Conservation (phyloP, 2,797 vertebrate species). For the Champsocephalus esox region DNA sequence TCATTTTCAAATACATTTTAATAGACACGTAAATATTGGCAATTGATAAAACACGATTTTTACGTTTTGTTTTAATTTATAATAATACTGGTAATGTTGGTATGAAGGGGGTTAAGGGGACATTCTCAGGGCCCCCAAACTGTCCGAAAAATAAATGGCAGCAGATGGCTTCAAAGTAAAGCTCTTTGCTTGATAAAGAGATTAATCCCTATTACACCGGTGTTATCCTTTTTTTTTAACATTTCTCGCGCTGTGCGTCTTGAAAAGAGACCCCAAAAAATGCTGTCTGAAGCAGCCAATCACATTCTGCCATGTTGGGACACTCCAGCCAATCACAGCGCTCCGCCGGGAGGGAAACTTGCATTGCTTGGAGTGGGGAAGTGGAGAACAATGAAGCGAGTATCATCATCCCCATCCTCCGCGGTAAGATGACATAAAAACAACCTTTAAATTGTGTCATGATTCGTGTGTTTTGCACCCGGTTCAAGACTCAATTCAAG, state of each 20-base stretch:
- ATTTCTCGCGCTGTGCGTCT: conserved; percentile 53
- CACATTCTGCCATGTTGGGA: conserved; percentile 87
- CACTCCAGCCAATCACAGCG: conserved; percentile 74
- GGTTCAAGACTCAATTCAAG: background rate
- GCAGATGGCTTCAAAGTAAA: background rate
- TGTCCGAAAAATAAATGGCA: background rate
- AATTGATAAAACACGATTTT: too few species aligned
- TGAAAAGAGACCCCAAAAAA: conserved; percentile 44
- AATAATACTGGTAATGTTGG: background rate
- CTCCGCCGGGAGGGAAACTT: conserved; percentile 56
- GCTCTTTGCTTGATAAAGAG: background rate
- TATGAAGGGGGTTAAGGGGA: background rate
- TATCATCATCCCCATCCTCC: conserved; percentile 34
- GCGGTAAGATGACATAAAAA: conserved; percentile 22
- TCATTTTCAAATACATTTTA: too few species aligned
- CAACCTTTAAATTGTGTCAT: conserved; percentile 1
- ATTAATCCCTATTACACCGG: background rate
- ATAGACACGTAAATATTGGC: too few species aligned
- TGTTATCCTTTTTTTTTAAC: background rate
- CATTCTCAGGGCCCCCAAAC: background rate
- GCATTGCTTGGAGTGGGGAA: conserved; percentile 34
- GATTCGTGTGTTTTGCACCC: background rate
- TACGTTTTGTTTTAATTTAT: background rate
- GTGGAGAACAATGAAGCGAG: conserved; percentile 66
- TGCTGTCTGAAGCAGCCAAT: conserved; percentile 74